These are phyloP conservation scores for Erebia palarica DNA, from an alignment of 2,888 invertebrate species.

Conservation along the genomic window DNA sequence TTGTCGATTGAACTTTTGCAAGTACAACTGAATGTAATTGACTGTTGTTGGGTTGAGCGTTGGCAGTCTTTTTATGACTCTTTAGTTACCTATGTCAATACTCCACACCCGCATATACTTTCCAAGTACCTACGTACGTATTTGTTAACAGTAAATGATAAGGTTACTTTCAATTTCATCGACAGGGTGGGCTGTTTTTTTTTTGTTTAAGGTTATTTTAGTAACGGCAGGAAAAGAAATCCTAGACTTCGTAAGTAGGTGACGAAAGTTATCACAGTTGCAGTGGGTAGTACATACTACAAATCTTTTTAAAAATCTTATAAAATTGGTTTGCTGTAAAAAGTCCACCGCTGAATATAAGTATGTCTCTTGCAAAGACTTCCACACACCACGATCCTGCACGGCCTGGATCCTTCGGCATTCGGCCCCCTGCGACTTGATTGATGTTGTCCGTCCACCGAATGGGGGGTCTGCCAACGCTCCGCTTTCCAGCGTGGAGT, in stretches of 20 bases:
- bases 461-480: no score
- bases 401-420: no score
- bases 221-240: neutral
- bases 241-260: neutral
- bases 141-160: conserved; percentile 23
- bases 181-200: conserved; percentile 25
- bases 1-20: conserved; percentile 25
- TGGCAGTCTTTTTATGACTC: conserved; percentile 33
- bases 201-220: neutral
- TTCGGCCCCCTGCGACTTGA: no score
- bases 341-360: no score
- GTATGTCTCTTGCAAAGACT: no score
- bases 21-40: conserved; percentile 38
- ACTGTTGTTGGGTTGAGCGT: conserved; percentile 40
- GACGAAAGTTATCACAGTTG: neutral
- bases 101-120: conserved; percentile 35
- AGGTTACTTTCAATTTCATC: conserved; percentile 23
- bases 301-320: no score
- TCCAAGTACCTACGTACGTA: conserved; percentile 4
- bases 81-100: conserved; percentile 18
- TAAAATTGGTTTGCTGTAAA: no score
- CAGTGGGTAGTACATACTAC: no score
- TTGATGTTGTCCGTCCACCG: no score
- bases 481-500: no score
- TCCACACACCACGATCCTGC: no score